Conservation (phyloP, 1,140 invertebrate species). For the Leptinotarsa lineolata region DNA sequence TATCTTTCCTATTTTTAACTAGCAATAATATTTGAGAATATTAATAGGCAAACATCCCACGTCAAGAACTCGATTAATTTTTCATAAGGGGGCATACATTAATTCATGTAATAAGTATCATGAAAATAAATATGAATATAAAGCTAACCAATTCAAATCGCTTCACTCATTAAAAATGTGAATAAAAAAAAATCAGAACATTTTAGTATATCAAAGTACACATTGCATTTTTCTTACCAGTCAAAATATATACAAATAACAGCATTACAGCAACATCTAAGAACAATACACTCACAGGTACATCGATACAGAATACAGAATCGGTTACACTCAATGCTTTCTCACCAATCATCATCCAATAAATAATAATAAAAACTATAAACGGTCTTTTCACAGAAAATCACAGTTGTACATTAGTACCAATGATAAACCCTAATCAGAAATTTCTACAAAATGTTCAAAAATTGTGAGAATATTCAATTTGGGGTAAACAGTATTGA, state of each 20-base stretch:
- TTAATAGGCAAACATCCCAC: too few relatives aligned
- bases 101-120: too few relatives aligned
- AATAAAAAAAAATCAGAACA: not conserved
- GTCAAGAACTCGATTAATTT: too few relatives aligned
- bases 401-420: conserved; percentile 25
- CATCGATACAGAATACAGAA: conserved; percentile 20
- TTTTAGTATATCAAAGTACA: conserved; percentile 16
- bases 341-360: conserved; percentile 21
- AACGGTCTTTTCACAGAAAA: conserved; percentile 27
- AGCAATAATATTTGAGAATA: too few relatives aligned
- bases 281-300: conserved; percentile 23
- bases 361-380: conserved; percentile 18
- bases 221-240: not conserved
- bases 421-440: conserved; percentile 16
- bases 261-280: conserved; percentile 23
- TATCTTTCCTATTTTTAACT: too few relatives aligned
- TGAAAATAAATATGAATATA: too few relatives aligned
- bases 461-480: conserved; percentile 3
- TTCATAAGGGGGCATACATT: too few relatives aligned
- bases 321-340: conserved; percentile 10
- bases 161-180: not conserved
- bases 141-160: not conserved
- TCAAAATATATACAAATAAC: conserved; percentile 25
- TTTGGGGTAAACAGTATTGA: not conserved
- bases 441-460: conserved; percentile 15